Percentiles rank a stretch among this genome's conserved stretches.
These are phyloP conservation scores for Hippolais icterina DNA, from an alignment of 2,113 vertebrate species.

Conservation along the genomic window DNA sequence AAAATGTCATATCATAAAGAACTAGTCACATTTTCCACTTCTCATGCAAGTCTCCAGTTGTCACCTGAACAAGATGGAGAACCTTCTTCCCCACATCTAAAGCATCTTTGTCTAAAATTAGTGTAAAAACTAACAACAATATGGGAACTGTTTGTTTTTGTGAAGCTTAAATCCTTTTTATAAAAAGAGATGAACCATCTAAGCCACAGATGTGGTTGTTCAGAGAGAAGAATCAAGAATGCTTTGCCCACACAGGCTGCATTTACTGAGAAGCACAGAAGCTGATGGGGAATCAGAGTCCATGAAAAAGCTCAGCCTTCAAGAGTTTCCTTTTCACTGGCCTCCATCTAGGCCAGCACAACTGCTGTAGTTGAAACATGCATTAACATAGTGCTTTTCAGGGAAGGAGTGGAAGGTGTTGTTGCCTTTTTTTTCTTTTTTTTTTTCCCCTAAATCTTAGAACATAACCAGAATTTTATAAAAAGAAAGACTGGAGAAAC, in stretches of 20 bases:
- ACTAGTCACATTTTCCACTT: background rate
- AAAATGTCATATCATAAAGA: background rate
- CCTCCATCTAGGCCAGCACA: background rate
- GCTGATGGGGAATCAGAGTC: background rate
- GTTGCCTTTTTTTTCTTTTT: accelerated
- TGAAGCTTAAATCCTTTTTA: background rate
- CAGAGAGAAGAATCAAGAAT: background rate
- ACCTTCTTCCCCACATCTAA: background rate
- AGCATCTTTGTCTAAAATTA: background rate
- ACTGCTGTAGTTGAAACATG: accelerated
- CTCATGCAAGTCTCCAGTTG: background rate
- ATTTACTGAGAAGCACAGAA: background rate
- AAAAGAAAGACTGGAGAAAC: background rate
- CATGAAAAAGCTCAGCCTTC: background rate
- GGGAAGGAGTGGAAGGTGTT: accelerated
- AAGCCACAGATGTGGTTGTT: background rate
- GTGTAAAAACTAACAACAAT: background rate
- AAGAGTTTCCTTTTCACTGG: background rate
- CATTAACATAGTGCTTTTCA: background rate
- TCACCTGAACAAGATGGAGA: background rate
- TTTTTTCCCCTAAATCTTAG: background rate
- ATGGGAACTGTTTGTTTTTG: background rate
- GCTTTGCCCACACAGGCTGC: accelerated
- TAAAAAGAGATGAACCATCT: background rate
- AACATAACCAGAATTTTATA: background rate